Evolutionary conservation across 2,113 vertebrate species (phyloP).

Genomic region (Aptenodytes forsteri): DNA sequence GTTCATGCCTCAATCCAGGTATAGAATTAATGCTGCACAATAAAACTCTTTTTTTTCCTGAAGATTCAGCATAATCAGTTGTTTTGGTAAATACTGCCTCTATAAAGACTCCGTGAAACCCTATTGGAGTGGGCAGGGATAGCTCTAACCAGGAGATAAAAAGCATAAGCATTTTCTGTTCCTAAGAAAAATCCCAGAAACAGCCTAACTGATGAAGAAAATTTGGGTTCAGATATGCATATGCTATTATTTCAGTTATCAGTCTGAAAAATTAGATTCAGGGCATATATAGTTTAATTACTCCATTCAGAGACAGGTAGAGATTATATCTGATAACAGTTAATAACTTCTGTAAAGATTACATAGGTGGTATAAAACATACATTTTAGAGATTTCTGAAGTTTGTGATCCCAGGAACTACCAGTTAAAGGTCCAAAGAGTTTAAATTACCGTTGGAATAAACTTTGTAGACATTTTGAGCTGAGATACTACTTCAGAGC

Average conservation of each 20-base stretch:
- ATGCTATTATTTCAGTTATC: not conserved
- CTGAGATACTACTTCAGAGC: not conserved
- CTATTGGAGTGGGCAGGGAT: rapidly evolving
- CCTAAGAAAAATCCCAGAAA: not conserved
- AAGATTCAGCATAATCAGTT: not conserved
- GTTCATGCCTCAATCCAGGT: not conserved
- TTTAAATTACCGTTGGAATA: not conserved
- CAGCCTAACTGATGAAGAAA: not conserved
- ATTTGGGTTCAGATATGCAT: not conserved
- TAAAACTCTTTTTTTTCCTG: rapidly evolving
- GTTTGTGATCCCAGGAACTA: not conserved
- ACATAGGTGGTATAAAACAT: not conserved
- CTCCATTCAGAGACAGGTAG: not conserved
- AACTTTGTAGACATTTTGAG: not conserved
- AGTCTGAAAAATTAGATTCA: not conserved
- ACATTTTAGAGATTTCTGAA: not conserved
- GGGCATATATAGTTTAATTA: not conserved
- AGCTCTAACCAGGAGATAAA: not conserved
- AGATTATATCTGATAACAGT: not conserved
- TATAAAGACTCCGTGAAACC: not conserved
- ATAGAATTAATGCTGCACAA: not conserved
- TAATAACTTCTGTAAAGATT: not conserved
- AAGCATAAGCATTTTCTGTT: not conserved
- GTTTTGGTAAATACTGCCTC: not conserved
- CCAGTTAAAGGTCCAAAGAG: not conserved